These are phyloP conservation scores for Leucoraja ocellata DNA, from an alignment of 2,797 vertebrate species.

Conservation along the genomic window DNA sequence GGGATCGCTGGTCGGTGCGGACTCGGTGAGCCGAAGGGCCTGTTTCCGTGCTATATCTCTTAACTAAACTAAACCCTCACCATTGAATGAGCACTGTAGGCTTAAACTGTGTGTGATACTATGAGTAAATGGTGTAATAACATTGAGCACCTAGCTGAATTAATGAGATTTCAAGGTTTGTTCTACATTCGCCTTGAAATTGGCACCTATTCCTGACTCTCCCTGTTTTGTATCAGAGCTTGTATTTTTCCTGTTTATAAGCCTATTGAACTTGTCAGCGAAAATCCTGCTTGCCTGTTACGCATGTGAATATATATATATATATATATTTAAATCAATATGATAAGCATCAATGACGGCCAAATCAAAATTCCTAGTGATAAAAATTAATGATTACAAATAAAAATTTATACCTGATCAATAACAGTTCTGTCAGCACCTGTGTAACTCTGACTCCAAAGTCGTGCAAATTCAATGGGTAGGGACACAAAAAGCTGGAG, in stretches of 20 bases:
- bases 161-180: too few relatives aligned
- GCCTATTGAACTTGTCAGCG: background rate
- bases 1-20: too few relatives aligned
- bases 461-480: too few relatives aligned
- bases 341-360: background rate
- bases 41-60: too few relatives aligned
- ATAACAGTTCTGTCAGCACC: too few relatives aligned
- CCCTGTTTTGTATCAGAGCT: background rate
- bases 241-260: background rate
- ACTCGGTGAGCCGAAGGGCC: too few relatives aligned
- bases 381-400: background rate
- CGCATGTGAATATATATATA: background rate
- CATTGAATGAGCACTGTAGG: background rate
- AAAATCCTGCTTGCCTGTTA: background rate
- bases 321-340: too few relatives aligned
- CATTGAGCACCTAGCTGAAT: background rate
- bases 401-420: too few relatives aligned
- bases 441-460: too few relatives aligned
- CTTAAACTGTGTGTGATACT: background rate
- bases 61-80: background rate
- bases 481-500: too few relatives aligned
- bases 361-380: background rate
- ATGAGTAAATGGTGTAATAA: background rate
- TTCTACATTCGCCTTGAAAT: background rate
- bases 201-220: background rate